Base-by-base conservation (phyloP, 2,888 invertebrate genomes). In the Nemapogon koenigi region DNA sequence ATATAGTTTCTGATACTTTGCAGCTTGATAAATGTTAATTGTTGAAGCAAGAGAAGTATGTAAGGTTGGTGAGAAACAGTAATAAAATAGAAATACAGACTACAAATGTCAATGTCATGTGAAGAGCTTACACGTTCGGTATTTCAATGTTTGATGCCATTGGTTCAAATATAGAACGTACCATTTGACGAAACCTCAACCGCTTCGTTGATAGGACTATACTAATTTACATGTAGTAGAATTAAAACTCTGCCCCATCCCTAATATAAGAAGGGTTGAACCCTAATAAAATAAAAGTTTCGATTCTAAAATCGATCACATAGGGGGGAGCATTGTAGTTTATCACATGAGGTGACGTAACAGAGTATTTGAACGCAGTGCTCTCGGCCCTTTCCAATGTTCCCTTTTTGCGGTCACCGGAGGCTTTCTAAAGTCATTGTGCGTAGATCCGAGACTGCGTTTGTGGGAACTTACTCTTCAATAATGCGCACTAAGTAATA, bases 371-470 rank as follows among this genome's bases (percentile, higher is more conserved):
- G 64, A 69, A 57, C 37, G 36, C 41, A 15, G 25, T 32, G 26
- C 28, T 17, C 31, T 48, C 45, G 44, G 71, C 69, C 72, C 72
- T 69, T 69, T 70, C 68, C 56, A 67, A 53, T 39, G 63, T 57
- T 58, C 68, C 68, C 73, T 70, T 75, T 73, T 70, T 69, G 71
- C 72, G 70, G 75, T 67, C 66, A 64, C 62, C 54, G 55, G 59
- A 50, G 57, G 70, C 76, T 76, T 78, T 76, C 76, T 75, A 75
- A 75, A 68, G 60, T 59, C 59, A 73, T 75, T 73, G 76, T 73
- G 60, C 60, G 61, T 58, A 39, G 11, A 57, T 56, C 57, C 53
- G 52, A 55, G 63, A 62, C 62, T 57, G 59, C 64, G 65, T 65
- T 64, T 73, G 72, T 73, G 73, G 71, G 73, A 75, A 72, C 46